Evolutionary conservation across 2,797 vertebrate species (phyloP).

Genomic region (Trematomus bernacchii): DNA sequence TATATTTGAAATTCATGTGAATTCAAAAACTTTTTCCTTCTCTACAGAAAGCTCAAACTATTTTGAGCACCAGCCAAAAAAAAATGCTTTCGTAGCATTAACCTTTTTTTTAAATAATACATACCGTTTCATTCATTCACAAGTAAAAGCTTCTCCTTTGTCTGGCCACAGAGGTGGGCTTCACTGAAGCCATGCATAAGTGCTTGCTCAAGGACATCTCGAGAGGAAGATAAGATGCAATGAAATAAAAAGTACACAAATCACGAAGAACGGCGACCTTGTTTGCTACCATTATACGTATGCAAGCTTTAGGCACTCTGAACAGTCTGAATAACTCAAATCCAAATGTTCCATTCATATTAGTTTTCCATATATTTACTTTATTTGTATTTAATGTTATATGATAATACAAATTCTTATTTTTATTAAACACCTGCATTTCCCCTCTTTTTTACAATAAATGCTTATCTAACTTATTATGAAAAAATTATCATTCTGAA

Average conservation of each 20-base stretch:
- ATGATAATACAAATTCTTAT: no score
- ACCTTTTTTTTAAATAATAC: background rate
- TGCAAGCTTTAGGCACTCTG: background rate
- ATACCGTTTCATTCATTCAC: slow-evolving; percentile 10
- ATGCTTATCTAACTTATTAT: background rate
- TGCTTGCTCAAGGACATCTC: slow-evolving; percentile 32
- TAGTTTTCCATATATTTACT: background rate
- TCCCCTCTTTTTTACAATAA: background rate
- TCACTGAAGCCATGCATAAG: slow-evolving; percentile 1
- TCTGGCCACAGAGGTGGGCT: background rate
- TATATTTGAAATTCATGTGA: no score
- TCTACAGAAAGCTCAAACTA: no score
- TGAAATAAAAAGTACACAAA: background rate
- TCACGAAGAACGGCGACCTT: background rate
- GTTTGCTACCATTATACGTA: background rate
- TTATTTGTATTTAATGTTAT: no score
- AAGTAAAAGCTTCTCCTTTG: slow-evolving; percentile 2
- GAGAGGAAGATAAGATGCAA: background rate
- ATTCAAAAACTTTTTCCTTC: no score
- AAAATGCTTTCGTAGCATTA: slow-evolving; percentile 5
- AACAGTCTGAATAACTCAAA: background rate
- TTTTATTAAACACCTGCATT: background rate
- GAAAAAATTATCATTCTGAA: background rate
- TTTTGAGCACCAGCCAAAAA: background rate
- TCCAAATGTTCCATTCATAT: no score